Base-by-base conservation (phyloP, 2,888 invertebrate genomes). In the Boloria euphrosyne region DNA sequence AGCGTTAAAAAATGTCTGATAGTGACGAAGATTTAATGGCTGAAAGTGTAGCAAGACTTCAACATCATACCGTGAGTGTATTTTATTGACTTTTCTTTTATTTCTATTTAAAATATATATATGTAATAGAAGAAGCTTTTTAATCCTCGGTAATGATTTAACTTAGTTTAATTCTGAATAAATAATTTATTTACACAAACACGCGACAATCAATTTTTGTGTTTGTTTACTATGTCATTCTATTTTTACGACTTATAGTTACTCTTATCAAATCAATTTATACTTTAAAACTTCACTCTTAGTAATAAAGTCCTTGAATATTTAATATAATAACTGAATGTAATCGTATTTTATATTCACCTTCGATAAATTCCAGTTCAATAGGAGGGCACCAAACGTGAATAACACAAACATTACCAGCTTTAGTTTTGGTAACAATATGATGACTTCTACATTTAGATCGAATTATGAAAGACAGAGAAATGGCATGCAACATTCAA, bases 1-100 rank as follows among this genome's bases (percentile, higher is more conserved):
- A 58, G 4, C 1, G 38, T 0, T 27, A 17, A 18, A n/a, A 74
- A 59, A 83, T 82, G 82, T 78, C 79, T 59, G 83, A 86, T 68
- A 85, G 82, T 79, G 88, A 86, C 61, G 81, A 79, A 55, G 84
- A 86, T 66, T 68, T 80, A 16, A 74, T 80, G 62, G 75, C 78
- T 67, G 79, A 77, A 55, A 80, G 76, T 73, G 74, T 78, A 65
- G 79, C 75, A 71, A 77, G 75, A 16, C 83, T 78, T 70, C 80
- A 76, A 70, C 83, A 82, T 78, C 79, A 75, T 68, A 80, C 78
- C 62, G 88, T 88, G 69, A 78, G 83, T 81, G 44, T 38, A 13
- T 66, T 1, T 38, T 65, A n/a, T n/a, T 52, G 38, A 60, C 51
- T 6, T 22, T 57, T 46, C 22, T 27, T 3, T 13, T 13, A 46